Base-by-base conservation (phyloP, 2,888 invertebrate species). In the Automeris io region DNA sequence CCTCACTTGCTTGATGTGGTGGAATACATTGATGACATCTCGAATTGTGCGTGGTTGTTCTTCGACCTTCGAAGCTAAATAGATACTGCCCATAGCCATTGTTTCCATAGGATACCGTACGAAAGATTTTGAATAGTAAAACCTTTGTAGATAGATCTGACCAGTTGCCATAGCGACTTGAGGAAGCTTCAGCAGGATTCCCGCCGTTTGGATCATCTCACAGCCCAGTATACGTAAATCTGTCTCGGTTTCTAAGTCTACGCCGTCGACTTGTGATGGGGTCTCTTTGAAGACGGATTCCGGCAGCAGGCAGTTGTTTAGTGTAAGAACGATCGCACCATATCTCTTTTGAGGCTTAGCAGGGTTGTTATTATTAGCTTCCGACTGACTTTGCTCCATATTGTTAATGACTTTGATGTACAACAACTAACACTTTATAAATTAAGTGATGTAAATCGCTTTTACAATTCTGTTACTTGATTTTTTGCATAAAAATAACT, bases 111-210 rank as follows among this genome's bases (percentile, higher is more conserved):
- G 95, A 79, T 98, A 96, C 50, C 97, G 92, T 31, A 99, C 97
- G 72, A 99, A 95, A 32, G 99, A 99, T 81, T 99, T 99, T 18
- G 96, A 96, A 79, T 98, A 99, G 81, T 97, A 99, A 83, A 99
- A 99, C 50, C 99, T 90, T 80, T 99, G 99, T 59, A 98, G 96
- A 55, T 99, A 90, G 40, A 99, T 97, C 86, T 99, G 99, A 16
- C 97, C 99, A 0, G 99, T 98, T 11, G 99, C 99, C 96, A 99
- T 99, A 33, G 99, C 99, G 33, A 99, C 96, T 90, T 99, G 99
- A 16, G 99, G 99, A 51, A 99, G 80, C 79, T 94, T 95, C n/a
- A 99, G 87, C 46, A 99, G 81, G 57, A 99, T 98, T 26, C 99
- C 98, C 2, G 98, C 96, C 0, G 96, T 96, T 79, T 99, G 99